Conservation (phyloP, 2,113 vertebrate genomes). For the Phalacrocorax aristotelis region DNA sequence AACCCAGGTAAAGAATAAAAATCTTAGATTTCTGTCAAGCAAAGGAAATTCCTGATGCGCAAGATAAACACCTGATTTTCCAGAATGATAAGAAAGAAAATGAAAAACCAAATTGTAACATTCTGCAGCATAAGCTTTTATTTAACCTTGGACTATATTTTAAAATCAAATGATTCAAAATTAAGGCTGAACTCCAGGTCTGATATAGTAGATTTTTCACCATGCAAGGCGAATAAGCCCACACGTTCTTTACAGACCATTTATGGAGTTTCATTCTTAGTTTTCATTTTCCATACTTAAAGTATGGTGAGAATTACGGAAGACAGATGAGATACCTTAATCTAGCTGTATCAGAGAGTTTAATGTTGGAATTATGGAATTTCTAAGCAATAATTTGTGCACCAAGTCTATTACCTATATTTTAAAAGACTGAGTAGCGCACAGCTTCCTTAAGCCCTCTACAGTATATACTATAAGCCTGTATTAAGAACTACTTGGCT, state of each 20-base stretch:
- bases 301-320: background rate
- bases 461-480: background rate
- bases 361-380: background rate
- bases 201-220: background rate
- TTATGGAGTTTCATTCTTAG: background rate
- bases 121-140: background rate
- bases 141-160: background rate
- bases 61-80: background rate
- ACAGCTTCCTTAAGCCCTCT: slow-evolving; percentile 12
- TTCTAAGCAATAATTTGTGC: background rate
- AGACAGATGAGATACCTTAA: background rate
- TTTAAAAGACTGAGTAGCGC: background rate
- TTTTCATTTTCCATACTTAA: background rate
- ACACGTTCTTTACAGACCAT: background rate
- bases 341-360: background rate
- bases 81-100: background rate
- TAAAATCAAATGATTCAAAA: background rate
- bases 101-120: background rate
- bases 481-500: slow-evolving; percentile 16
- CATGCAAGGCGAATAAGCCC: background rate
- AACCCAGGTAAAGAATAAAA: background rate
- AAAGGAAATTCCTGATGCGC: background rate
- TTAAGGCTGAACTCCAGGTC: slow-evolving; percentile 31
- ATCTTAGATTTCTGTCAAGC: background rate
- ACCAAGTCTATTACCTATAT: background rate